A percentile compares a stretch with the other conserved stretches of the same genome.
phyloP scores from a whole-genome alignment of 2,888 invertebrate species.

The Idaea dimidiata region DNA sequence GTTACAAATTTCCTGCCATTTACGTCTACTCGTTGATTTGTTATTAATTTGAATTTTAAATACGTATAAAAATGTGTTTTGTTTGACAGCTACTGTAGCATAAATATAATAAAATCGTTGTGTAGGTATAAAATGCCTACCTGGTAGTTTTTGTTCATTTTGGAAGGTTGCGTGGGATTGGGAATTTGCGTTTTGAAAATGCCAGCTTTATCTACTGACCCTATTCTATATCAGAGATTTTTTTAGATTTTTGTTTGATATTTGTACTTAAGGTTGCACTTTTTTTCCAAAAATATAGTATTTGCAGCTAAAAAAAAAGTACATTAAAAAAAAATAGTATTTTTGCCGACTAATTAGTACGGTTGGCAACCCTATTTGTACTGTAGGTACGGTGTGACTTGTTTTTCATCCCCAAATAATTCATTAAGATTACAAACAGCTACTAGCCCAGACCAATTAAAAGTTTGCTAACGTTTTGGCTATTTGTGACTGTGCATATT shows the following conservation, averaged over 20 bases:
- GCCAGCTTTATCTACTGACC: neutral
- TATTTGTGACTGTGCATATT: too few relatives aligned
- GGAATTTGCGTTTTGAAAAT: neutral
- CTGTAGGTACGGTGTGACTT: too few relatives aligned
- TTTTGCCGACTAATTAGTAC: too few relatives aligned
- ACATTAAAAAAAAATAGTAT: too few relatives aligned
- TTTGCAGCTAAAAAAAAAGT: too few relatives aligned
- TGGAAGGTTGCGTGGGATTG: neutral
- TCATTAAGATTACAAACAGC: too few relatives aligned
- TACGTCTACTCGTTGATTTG: constrained; percentile 10
- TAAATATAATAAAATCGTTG: neutral
- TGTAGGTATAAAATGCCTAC: neutral
- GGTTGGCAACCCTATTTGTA: too few relatives aligned
- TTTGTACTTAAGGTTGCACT: neutral
- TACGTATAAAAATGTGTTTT: neutral
- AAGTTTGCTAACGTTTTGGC: too few relatives aligned
- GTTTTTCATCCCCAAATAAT: too few relatives aligned
- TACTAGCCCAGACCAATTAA: too few relatives aligned
- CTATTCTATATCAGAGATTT: neutral
- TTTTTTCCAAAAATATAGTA: too few relatives aligned
- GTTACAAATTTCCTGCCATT: constrained; percentile 15
- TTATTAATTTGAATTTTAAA: neutral
- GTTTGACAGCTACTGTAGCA: neutral
- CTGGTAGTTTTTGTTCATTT: neutral
- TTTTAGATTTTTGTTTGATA: neutral